phyloP scores from a whole-genome alignment of 2,797 vertebrate species.

The Euphonia xanthogaster region DNA sequence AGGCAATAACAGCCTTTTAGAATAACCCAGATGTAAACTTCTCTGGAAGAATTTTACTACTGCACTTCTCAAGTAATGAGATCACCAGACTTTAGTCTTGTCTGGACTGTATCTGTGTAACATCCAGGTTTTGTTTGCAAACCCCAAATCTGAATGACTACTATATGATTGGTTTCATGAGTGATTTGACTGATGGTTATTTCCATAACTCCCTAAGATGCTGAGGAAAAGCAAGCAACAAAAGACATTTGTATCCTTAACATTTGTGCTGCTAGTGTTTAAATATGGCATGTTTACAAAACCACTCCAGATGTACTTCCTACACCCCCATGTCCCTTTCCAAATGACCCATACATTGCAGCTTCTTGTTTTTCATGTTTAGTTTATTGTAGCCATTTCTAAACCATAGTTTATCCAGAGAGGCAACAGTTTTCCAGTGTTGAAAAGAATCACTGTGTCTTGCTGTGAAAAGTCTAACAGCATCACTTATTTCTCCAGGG shows the following conservation, averaged over 20 bases:
- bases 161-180: not conserved
- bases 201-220: not conserved
- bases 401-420: not conserved
- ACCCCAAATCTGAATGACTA: not conserved
- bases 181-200: not conserved
- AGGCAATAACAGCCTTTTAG: not conserved
- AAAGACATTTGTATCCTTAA: not conserved
- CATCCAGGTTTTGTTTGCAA: not conserved
- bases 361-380: not conserved
- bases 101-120: not conserved
- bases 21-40: not conserved
- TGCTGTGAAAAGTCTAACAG: not conserved
- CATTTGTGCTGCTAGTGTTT: not conserved
- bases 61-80: not conserved
- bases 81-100: not conserved
- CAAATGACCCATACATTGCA: not conserved
- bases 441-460: not conserved
- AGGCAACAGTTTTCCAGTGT: not conserved
- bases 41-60: not conserved
- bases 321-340: not conserved
- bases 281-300: not conserved
- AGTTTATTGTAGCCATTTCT: not conserved
- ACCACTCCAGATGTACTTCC: not conserved
- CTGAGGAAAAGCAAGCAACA: not conserved
- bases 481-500: not conserved